These are phyloP conservation scores for Alaudala cheleensis DNA, from an alignment of 2,113 vertebrate genomes.

Conservation along the genomic window DNA sequence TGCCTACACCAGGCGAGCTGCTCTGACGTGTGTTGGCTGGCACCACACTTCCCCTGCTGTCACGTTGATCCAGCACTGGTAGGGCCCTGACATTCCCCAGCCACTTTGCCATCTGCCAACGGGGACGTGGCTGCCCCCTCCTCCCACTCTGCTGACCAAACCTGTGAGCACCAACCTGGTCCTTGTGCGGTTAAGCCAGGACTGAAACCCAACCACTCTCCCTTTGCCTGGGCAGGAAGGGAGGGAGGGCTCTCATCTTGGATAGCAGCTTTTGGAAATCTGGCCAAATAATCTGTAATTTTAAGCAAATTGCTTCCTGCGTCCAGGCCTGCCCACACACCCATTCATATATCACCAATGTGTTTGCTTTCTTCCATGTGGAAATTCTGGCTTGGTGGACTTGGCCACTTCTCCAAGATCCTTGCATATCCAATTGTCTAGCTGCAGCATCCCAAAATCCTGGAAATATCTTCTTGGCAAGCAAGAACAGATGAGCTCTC, in stretches of 20 bases:
- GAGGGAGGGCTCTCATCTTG: neutral
- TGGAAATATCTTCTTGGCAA: conserved; percentile 53
- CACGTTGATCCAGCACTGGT: neutral
- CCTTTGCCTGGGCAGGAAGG: fast-evolving
- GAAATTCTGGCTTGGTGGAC: conserved; percentile 34
- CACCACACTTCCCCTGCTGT: neutral
- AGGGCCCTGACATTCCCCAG: neutral
- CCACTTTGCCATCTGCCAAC: conserved; percentile 22
- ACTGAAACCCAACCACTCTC: neutral
- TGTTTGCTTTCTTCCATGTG: conserved; percentile 15
- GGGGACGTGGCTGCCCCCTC: neutral
- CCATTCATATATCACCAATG: neutral
- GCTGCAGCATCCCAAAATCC: conserved; percentile 39
- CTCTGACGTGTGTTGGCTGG: conserved; percentile 3
- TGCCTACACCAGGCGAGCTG: neutral
- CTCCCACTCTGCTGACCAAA: neutral
- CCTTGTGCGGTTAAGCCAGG: neutral
- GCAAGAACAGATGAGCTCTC: neutral
- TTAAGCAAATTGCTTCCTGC: neutral
- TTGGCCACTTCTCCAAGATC: conserved; percentile 28
- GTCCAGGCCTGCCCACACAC: neutral
- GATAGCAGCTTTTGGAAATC: neutral
- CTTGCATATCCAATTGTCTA: conserved; percentile 21
- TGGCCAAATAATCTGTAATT: conserved; percentile 9
- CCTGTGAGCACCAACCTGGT: fast-evolving